Evolutionary conservation across 92 coral and sea anemone genomes (phyloP), one percentile per base, ranked within the genome.

Genomic region (Zoanthus solanderi): DNA sequence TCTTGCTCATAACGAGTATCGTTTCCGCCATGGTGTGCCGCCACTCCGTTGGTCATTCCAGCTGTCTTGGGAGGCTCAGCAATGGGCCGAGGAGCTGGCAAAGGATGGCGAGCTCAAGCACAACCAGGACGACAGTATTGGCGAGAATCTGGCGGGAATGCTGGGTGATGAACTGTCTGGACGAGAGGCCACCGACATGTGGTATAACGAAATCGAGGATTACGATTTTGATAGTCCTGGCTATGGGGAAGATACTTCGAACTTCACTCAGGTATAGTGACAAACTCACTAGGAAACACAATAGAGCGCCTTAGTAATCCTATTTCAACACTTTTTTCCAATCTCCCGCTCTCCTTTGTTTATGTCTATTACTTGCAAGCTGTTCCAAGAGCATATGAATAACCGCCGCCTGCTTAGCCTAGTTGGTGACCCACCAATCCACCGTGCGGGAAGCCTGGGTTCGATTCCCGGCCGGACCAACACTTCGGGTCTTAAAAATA

Each of bases 121-220:
- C 90, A 97, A 96, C 85, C 91, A 92, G 8, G 98, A 97, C 78
- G 95, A 92, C 83, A 91, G 90, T 67, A 91, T 95, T 16, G 99
- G 99, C 9, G 99, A 97, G 91, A 97, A 97, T 78, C 92, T 97
- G 85, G 99, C 99, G 69, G 99, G 99, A 57, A 93, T 96, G 95
- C 85, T 91, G 69, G 98, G 98, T 30, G 96, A 90, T 34, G 99
- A 97, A 47, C 88, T 97, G 63, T 81, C 91, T 4, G 99, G 99
- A 11, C 93, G 90, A 79, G 98, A 97, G 72, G 96, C 98, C 58
- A 89, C 97, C 8, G 94, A 93, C 57, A 91, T 97, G 94, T 97
- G 99, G 99, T 97, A 97, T 71, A 98, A 97, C 16, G 99, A 97
- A 87, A 93, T 94, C 45, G 92, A 91, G 54, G 92, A 90, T 52